Conservation (phyloP, 2,797 vertebrate species). For the Lepus townsendii region DNA sequence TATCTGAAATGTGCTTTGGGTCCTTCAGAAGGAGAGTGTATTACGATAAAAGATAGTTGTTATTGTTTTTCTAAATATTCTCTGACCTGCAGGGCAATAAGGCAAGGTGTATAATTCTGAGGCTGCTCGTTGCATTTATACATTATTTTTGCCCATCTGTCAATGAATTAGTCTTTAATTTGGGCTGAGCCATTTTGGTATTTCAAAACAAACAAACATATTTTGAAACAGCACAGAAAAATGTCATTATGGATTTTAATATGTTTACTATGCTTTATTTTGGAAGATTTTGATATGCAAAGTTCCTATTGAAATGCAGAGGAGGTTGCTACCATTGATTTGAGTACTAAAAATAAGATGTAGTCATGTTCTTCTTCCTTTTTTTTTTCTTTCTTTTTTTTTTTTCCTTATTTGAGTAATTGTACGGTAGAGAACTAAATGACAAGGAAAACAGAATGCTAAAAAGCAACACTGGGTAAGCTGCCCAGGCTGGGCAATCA, state of each 20-base stretch:
- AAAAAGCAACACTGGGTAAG: constrained; percentile 74
- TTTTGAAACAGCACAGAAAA: constrained; percentile 77
- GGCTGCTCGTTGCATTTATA: constrained; percentile 20
- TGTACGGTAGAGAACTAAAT: constrained; percentile 79
- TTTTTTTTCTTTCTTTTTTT: not conserved
- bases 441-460: constrained; percentile 80
- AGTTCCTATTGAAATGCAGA: constrained; percentile 77
- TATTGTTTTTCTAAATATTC: constrained; percentile 32
- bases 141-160: constrained; percentile 77
- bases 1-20: constrained; percentile 40
- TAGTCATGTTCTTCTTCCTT: constrained; percentile 71
- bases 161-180: constrained; percentile 82
- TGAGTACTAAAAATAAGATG: constrained; percentile 84
- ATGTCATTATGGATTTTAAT: constrained; percentile 79
- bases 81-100: constrained; percentile 66
- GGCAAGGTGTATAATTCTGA: constrained; percentile 47
- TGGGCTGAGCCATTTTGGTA: constrained; percentile 80
- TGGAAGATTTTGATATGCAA: constrained; percentile 76
- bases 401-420: constrained; percentile 77
- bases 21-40: not conserved
- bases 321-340: constrained; percentile 74
- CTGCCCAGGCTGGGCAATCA: constrained; percentile 69
- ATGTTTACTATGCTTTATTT: constrained; percentile 84
- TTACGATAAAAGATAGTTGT: not conserved
- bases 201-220: constrained; percentile 83